Base-by-base conservation (phyloP, 2,888 invertebrate species). In the Oscheius sp. region DNA sequence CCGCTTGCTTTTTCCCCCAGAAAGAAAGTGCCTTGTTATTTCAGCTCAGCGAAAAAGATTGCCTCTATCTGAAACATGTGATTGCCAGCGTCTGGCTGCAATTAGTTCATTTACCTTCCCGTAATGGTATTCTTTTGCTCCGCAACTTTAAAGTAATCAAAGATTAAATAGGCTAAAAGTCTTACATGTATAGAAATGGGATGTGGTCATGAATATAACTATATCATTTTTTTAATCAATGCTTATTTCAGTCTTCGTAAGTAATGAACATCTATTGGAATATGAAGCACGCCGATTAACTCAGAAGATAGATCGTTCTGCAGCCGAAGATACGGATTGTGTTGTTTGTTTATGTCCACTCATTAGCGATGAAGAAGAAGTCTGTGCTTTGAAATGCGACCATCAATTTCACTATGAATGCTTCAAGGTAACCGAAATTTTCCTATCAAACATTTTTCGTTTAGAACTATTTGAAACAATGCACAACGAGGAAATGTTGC, bases 371-470 rank as follows among this genome's bases (percentile, higher is more conserved):
- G 59, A 58, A 9, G 41, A 3, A 9, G 49, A 25, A 13, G 49
- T 70, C 13, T 46, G 58, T 21, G 45, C 46, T 35, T 27, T 70
- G 53, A 70, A 68, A 18, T 84, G 84, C 63, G 52, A 58, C 1
- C 84, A 84, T 55, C 56, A 77, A 45, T 85, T 84, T 43, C 84
- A 84, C 58, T 56, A 52, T 6, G 59, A 70, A 21, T 84, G 84
- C 55, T 78, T 85, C 49, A 66, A 69, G 63, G 78, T 76, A 18
- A 7, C 13, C 13, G 13, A 7, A 13, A 7, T 3, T 21, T 49
- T 49, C 21, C 13, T 49, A 7, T 35, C 5, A 5, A 35, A 35
- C 35, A n/a, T 55, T 3, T 25, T 9, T n/a, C n/a, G 18, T 63
- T 55, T 13, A 55, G 66, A 41, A 13, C 41, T 70, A 70, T 25